These are phyloP conservation scores for Alca torda DNA, from an alignment of 2,797 vertebrate species.

Conservation along the genomic window DNA sequence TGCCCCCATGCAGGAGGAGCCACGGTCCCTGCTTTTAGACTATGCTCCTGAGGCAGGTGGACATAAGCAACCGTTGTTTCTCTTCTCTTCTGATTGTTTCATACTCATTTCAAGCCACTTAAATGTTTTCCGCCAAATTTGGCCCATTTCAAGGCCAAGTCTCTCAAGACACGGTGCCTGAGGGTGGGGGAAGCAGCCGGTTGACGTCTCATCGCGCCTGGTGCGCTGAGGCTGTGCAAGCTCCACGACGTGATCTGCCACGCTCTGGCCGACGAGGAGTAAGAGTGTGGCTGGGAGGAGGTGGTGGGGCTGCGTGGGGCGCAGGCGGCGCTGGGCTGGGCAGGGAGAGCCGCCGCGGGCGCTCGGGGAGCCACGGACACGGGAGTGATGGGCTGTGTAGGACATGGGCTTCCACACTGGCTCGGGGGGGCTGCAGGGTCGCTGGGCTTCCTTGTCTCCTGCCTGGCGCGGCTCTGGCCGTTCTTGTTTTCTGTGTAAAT, in stretches of 20 bases:
- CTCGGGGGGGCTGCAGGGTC: background rate
- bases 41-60: background rate
- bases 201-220: accelerated
- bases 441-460: background rate
- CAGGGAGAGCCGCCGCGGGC: background rate
- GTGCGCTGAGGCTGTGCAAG: accelerated
- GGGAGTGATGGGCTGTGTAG: background rate
- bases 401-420: background rate
- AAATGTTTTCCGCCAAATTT: background rate
- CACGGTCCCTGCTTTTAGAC: accelerated
- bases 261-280: accelerated
- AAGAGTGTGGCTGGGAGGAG: background rate
- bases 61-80: background rate
- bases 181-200: background rate
- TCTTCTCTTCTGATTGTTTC: background rate
- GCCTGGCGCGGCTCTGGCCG: accelerated
- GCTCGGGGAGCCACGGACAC: accelerated
- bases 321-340: background rate
- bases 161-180: accelerated
- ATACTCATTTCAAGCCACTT: background rate
- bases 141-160: background rate
- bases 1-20: accelerated
- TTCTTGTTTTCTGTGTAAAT: background rate
- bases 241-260: accelerated
- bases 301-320: background rate